phyloP scores from a whole-genome alignment of 64 coral and sea anemone species.

The Montipora foliosa region DNA sequence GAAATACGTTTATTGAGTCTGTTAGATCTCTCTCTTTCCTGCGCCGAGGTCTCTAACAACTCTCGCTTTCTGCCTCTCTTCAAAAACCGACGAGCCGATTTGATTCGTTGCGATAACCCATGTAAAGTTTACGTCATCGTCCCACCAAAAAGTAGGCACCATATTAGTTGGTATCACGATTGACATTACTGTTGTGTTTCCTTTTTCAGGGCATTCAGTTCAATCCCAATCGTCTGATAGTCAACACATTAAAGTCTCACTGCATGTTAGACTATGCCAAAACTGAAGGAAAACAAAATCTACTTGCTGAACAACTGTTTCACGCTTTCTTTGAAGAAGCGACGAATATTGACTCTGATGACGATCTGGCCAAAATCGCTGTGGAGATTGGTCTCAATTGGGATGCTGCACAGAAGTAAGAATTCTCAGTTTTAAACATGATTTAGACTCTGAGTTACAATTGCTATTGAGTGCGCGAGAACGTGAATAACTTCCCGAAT shows the following conservation, averaged over 20 bases:
- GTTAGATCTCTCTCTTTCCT: no score
- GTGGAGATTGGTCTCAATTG: conserved; percentile 72
- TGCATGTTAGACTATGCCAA: conserved; percentile 95
- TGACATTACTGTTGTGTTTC: background rate
- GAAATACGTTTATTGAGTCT: no score
- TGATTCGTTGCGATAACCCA: no score
- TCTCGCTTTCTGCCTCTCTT: no score
- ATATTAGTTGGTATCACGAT: no score
- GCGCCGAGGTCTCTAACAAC: no score
- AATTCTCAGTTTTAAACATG: background rate
- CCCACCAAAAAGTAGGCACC: no score
- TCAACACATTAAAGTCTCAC: conserved; percentile 95
- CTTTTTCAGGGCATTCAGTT: conserved; percentile 85
- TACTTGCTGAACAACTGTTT: conserved; percentile 81
- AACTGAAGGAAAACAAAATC: conserved; percentile 73
- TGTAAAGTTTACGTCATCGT: no score
- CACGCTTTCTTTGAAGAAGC: conserved; percentile 83
- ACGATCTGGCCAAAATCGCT: conserved; percentile 72
- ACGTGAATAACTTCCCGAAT: no score
- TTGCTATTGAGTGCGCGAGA: no score
- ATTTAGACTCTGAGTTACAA: background rate
- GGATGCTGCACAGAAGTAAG: conserved; percentile 28
- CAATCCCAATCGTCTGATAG: conserved; percentile 64
- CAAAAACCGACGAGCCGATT: no score
- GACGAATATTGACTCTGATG: conserved; percentile 67